phyloP scores from a whole-genome alignment of 2,888 invertebrate species.

The Aspidiotus rigidus region DNA sequence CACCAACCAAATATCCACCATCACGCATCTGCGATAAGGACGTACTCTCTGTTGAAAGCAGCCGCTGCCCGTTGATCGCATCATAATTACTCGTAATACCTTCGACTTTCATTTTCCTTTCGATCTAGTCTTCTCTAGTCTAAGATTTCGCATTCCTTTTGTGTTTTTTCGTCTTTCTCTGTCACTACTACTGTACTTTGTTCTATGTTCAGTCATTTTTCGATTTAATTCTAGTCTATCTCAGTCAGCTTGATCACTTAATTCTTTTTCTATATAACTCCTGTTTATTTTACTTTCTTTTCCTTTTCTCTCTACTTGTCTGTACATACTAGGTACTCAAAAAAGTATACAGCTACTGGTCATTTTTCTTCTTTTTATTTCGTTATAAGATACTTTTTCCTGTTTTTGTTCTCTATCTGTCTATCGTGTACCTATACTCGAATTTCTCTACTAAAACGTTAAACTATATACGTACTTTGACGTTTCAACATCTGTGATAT shows the following conservation, averaged over 20 bases:
- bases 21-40: conserved; percentile 29
- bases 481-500: conserved; percentile 4
- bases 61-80: conserved; percentile 3
- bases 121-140: conserved; percentile 31
- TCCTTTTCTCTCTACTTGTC: conserved; percentile 4
- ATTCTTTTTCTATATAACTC: neutral
- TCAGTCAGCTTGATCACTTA: conserved; percentile 19
- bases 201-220: conserved; percentile 18
- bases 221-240: conserved; percentile 26
- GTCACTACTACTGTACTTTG: conserved; percentile 1
- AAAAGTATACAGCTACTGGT: too few relatives aligned
- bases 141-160: conserved; percentile 23
- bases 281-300: conserved; percentile 8
- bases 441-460: neutral
- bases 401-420: neutral
- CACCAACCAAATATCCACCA: conserved; percentile 27
- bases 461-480: neutral
- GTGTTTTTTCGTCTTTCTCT: neutral
- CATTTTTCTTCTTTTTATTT: neutral
- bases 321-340: neutral
- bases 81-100: neutral
- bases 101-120: conserved; percentile 9
- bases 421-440: neutral
- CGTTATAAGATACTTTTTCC: neutral
- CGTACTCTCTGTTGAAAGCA: neutral